Evolutionary conservation across 2,113 vertebrate genomes (phyloP), one percentile per base, ranked within the genome.

Genomic region (Phalacrocorax brasilianus): DNA sequence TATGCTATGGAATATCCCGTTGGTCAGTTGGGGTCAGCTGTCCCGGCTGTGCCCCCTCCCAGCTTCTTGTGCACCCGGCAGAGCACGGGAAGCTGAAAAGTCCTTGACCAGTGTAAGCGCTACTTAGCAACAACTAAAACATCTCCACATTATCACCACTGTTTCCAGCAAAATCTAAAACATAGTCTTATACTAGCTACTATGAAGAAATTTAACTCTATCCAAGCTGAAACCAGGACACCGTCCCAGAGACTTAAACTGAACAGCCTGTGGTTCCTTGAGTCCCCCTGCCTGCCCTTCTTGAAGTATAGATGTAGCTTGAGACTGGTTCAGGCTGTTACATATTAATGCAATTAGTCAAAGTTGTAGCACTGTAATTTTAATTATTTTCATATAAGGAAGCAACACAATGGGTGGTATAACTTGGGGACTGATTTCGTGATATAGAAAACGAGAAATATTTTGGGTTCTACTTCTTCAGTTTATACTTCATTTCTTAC

Each of bases 281-380:
- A 38, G 28, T 67, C 32, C 23, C 87, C 11, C 44, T 72, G 3
- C 4, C 72, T 75, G 53, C 19, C 47, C 30, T 97, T 85, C n/a
- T 21, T 38, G 74, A 88, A 61, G 15, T 14, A 42, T 3, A 67
- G 38, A 52, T 79, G 28, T 55, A 82, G 33, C 27, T 70, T 13
- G 6, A 80, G 79, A 65, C 18, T 81, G 35, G 40, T 70, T 93
- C 38, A 85, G 67, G 21, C 78, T 97, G 82, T 94, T 97, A 75
- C 75, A 97, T 96, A 96, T 96, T 97, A 94, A 97, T 96, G 96
- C 32, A 97, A 96, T 97, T 93, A 96, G 49, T 73, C 8, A 7
- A 93, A 93, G 33, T 66, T 83, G 35, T 53, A 82, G 82, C 45
- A 61, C 63, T 58, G 40, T 49, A 91, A 93, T 94, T 94, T 88